These are phyloP conservation scores for Embiotoca jacksoni DNA, from an alignment of 2,113 vertebrate genomes.

Conservation along the genomic window DNA sequence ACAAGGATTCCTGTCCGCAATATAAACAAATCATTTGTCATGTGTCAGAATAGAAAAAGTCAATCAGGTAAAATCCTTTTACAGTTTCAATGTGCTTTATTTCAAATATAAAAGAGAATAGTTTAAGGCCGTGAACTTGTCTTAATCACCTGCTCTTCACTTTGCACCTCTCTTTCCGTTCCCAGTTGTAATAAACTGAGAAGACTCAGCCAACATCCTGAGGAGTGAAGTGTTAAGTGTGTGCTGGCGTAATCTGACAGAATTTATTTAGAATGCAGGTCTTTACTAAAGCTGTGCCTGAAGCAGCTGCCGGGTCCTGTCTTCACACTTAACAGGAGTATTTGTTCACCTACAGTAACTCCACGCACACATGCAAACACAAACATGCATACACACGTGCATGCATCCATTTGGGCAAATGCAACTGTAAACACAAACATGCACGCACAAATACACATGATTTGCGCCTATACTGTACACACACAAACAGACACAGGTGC, in stretches of 20 bases:
- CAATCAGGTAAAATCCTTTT: background rate
- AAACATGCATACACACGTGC: background rate
- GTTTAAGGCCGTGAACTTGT: slow-evolving; percentile 1
- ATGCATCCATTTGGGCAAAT: background rate
- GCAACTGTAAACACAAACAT: background rate
- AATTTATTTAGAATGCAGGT: slow-evolving; percentile 72
- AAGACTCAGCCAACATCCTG: slow-evolving; percentile 48
- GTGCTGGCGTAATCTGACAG: slow-evolving; percentile 74
- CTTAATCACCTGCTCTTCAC: slow-evolving; percentile 26
- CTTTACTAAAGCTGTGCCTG: slow-evolving; percentile 67
- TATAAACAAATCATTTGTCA: background rate
- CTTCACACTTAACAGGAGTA: slow-evolving; percentile 49
- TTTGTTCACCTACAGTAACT: slow-evolving; percentile 46
- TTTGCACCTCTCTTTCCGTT: slow-evolving; percentile 33
- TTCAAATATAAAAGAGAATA: slow-evolving; percentile 5
- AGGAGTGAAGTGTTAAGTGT: slow-evolving; percentile 65
- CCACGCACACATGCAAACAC: background rate
- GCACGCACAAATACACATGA: background rate
- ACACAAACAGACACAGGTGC: slow-evolving; percentile 1
- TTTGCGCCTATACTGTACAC: background rate
- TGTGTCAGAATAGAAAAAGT: background rate
- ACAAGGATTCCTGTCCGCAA: background rate
- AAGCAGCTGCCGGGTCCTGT: slow-evolving; percentile 66
- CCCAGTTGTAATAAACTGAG: slow-evolving; percentile 40
- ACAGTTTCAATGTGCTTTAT: background rate